A percentile compares a stretch with the other conserved stretches of the same genome.
phyloP scores from a whole-genome alignment of 2,113 vertebrate genomes.

The Gymnocephalus cernua region DNA sequence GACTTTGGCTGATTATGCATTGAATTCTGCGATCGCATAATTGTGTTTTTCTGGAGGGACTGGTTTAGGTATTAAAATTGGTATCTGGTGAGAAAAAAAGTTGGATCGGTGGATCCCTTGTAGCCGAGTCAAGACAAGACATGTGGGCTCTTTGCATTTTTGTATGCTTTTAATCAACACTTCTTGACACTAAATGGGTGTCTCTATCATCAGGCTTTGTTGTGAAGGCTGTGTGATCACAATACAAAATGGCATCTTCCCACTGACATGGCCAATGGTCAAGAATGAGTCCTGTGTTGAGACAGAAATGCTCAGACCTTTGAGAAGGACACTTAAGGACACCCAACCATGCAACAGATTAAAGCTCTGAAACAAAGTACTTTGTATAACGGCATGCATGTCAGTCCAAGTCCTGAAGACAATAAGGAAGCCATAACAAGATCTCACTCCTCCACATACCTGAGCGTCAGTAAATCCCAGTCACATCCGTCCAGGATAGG shows the following conservation, averaged over 20 bases:
- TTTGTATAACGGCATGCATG: background rate
- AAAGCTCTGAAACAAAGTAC: conserved; percentile 12
- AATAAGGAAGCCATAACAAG: background rate
- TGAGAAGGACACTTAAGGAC: conserved; percentile 1
- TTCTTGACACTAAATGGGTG: background rate
- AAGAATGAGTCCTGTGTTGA: background rate
- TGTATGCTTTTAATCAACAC: conserved; percentile 1
- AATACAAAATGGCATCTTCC: background rate
- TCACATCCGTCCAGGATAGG: background rate
- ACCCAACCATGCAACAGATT: background rate
- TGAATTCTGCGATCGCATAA: no score
- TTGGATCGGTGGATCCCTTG: background rate
- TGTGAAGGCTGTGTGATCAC: background rate
- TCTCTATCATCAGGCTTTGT: background rate
- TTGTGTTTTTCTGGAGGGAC: no score
- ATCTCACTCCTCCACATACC: background rate
- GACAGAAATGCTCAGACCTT: background rate
- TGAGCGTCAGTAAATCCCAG: background rate
- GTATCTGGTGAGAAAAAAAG: background rate
- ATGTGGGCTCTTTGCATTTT: background rate
- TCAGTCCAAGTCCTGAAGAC: background rate
- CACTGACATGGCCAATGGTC: background rate
- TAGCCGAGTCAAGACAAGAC: conserved; percentile 5
- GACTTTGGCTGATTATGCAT: no score
- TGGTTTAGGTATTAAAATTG: background rate